These are phyloP conservation scores for Leptopilina boulardi DNA, from an alignment of 1,140 invertebrate genomes.

Conservation along the genomic window DNA sequence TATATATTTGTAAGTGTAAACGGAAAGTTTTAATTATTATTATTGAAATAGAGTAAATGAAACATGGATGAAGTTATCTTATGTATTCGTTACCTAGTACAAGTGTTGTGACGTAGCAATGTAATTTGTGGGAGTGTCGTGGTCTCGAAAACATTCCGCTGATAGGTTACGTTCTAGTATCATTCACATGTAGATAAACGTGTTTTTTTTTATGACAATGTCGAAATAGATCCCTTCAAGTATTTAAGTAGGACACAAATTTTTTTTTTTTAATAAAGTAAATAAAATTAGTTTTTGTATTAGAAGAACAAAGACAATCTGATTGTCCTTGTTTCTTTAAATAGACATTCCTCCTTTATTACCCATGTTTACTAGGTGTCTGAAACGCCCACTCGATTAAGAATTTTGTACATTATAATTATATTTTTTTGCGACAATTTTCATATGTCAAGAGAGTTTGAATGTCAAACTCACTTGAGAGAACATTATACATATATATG, in stretches of 20 bases:
- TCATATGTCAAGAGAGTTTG: background rate
- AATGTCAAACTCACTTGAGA: background rate
- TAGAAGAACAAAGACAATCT: background rate
- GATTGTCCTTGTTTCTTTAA: slow-evolving; percentile 24
- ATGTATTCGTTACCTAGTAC: background rate
- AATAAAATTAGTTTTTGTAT: background rate
- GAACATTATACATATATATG: background rate
- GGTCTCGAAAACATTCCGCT: slow-evolving; percentile 11
- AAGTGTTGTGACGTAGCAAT: slow-evolving; percentile 11
- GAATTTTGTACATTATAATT: background rate
- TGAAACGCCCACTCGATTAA: slow-evolving; percentile 2
- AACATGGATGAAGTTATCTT: background rate
- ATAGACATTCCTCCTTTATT: slow-evolving; percentile 2
- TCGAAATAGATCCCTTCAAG: slow-evolving; percentile 5
- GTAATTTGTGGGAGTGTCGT: slow-evolving; percentile 30
- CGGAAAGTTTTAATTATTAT: background rate
- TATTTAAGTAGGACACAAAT: background rate
- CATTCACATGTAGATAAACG: background rate
- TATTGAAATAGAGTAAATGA: background rate
- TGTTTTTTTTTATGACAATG: background rate
- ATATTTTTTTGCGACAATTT: slow-evolving; percentile 23
- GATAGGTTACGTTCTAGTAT: slow-evolving; percentile 12
- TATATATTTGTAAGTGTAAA: too few relatives aligned
- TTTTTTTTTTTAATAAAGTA: background rate
- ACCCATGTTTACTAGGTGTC: background rate